phyloP scores from a whole-genome alignment of 2,797 vertebrate species.

The Enteromius trimaculatus region DNA sequence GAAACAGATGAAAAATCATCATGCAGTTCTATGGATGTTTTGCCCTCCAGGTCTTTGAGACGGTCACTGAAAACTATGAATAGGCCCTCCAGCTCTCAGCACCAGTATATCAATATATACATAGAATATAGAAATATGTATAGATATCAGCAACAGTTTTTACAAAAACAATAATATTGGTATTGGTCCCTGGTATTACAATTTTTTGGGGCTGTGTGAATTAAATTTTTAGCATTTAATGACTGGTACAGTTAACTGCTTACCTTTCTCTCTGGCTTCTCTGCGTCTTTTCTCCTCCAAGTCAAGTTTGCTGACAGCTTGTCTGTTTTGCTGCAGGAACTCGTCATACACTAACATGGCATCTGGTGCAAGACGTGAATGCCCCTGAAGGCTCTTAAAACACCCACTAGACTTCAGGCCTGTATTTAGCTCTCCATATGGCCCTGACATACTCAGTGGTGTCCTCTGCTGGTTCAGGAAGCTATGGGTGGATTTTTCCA shows the following conservation, averaged over 20 bases:
- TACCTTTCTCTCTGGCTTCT: constrained; percentile 94
- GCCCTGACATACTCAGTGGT: constrained; percentile 76
- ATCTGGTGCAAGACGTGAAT: constrained; percentile 73
- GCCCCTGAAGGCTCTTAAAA: constrained; percentile 73
- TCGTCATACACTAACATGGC: constrained; percentile 89
- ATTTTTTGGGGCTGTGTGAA: not conserved
- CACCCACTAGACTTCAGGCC: constrained; percentile 76
- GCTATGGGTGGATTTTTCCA: constrained; percentile 91
- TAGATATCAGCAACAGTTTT: not conserved
- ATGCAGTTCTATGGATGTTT: too few relatives aligned
- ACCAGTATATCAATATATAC: too few relatives aligned
- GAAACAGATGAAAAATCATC: too few relatives aligned
- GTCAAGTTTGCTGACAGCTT: constrained; percentile 94
- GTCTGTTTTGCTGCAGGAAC: constrained; percentile 90
- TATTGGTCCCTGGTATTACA: not conserved
- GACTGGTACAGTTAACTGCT: not conserved
- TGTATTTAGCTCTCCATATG: constrained; percentile 81
- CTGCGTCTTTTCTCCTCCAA: constrained; percentile 90
- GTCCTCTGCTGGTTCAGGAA: constrained; percentile 90
- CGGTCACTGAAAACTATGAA: too few relatives aligned
- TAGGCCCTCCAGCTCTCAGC: not conserved
- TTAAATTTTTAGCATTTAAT: not conserved
- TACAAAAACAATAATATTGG: constrained; percentile 1
- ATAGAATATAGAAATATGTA: too few relatives aligned
- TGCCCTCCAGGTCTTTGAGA: too few relatives aligned